Evolutionary conservation across 2,888 invertebrate genomes (phyloP), one percentile per base, ranked within the genome.

Genomic region (Tyria jacobaeae): DNA sequence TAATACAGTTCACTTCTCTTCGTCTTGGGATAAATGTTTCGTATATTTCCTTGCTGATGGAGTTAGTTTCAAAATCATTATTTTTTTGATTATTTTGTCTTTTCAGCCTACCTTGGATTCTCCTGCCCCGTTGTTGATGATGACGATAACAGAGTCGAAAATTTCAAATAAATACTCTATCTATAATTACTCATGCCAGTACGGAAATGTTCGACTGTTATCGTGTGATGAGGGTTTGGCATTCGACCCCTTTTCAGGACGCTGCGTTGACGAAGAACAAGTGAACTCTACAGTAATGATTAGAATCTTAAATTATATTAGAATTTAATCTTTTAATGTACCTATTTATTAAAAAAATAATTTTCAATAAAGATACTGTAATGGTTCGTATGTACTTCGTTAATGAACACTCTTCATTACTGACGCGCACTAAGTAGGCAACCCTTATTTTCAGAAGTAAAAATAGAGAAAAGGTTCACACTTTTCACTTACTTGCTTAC

Each of bases 21-120:
- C n/a, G n/a, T n/a, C n/a, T n/a, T n/a, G n/a, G n/a, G n/a, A n/a
- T n/a, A n/a, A n/a, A n/a, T n/a, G n/a, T n/a, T n/a, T n/a, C n/a
- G n/a, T n/a, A n/a, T 31, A 31, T 31, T 17, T 41, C 10, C 7
- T 17, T 9, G 7, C 17, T 10, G 10, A 3, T 37, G 1, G 15
- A 15, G 15, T 3, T 0, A 15, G 3, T 15, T 3, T 21, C 17
- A 41, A 1, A 49, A 49, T 2, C 7, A n/a, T 4, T 39, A 3
- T 3, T 53, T 39, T 53, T 53, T 37, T 17, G 7, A 51, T 7
- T 53, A 53, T n/a, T 97, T 0, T 84, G 95, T 1, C 94, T 95
- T 85, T 84, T 35, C 80, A 90, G 90, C 69, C 7, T 89, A 78
- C 81, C 81, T 89, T 21, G 85, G 86, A 44, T 89, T 87, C 75